Percentiles rank a stretch among this genome's conserved stretches.
Evolutionary conservation across 2,797 vertebrate genomes (phyloP).

Genomic region (Myotis myotis): DNA sequence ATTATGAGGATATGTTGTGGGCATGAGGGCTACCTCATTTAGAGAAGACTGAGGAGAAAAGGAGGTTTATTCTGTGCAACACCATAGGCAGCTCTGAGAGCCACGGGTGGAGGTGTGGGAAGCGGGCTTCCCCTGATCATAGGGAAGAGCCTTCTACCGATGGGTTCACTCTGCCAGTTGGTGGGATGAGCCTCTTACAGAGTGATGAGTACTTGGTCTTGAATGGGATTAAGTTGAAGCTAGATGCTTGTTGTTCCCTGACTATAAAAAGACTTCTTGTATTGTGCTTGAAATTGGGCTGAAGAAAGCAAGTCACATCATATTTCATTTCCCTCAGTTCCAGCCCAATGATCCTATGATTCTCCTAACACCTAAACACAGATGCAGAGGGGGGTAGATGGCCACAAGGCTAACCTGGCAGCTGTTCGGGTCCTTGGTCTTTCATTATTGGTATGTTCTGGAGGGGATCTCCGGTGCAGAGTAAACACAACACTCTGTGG

Average conservation of each 20-base stretch:
- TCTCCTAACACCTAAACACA: neutral
- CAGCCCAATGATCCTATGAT: neutral
- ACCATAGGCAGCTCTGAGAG: neutral
- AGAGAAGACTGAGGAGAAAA: neutral
- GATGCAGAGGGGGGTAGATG: neutral
- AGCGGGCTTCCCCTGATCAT: neutral
- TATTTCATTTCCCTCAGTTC: neutral
- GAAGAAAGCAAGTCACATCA: neutral
- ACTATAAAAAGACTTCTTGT: neutral
- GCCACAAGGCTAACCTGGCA: neutral
- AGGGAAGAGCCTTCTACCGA: neutral
- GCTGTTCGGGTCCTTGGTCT: neutral
- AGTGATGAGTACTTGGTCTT: neutral
- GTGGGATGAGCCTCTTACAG: neutral
- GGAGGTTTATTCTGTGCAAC: neutral
- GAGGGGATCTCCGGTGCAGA: neutral
- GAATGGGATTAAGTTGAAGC: neutral
- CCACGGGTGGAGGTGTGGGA: rapidly evolving
- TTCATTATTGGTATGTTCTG: neutral
- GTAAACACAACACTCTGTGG: neutral
- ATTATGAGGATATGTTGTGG: neutral
- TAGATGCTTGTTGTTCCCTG: neutral
- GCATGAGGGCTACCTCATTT: neutral
- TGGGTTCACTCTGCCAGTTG: neutral
- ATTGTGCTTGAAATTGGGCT: neutral